These are phyloP conservation scores for Phalacrocorax carbo DNA, from an alignment of 2,113 vertebrate species.

Conservation along the genomic window DNA sequence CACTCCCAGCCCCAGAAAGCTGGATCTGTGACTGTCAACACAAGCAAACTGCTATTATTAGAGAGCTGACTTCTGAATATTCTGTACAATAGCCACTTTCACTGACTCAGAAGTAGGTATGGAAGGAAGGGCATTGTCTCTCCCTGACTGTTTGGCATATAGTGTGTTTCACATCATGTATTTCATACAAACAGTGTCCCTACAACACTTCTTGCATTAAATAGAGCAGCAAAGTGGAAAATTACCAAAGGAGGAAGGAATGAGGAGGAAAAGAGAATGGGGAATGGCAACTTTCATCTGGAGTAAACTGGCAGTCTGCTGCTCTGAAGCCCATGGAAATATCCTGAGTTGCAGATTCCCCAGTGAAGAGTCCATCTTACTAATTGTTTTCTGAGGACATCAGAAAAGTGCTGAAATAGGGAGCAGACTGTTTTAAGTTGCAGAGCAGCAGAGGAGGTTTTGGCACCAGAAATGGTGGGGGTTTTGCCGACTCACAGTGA, in stretches of 20 bases:
- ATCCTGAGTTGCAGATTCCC: background rate
- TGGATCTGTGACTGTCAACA: background rate
- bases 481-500: background rate
- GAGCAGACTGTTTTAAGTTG: background rate
- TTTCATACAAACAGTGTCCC: background rate
- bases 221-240: background rate
- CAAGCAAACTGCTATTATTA: background rate
- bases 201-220: background rate
- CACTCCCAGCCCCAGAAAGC: background rate
- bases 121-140: background rate
- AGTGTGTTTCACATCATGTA: background rate
- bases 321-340: background rate
- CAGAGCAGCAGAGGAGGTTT: conserved; percentile 16
- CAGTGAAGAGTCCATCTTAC: background rate
- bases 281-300: background rate
- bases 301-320: background rate
- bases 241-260: background rate
- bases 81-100: background rate
- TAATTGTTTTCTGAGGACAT: background rate
- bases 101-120: background rate
- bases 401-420: conserved; percentile 19
- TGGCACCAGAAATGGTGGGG: background rate
- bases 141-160: background rate
- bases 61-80: background rate
- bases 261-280: background rate